Evolutionary conservation across 2,797 vertebrate genomes (phyloP).

Genomic region (Rhinatrema bivittatum): DNA sequence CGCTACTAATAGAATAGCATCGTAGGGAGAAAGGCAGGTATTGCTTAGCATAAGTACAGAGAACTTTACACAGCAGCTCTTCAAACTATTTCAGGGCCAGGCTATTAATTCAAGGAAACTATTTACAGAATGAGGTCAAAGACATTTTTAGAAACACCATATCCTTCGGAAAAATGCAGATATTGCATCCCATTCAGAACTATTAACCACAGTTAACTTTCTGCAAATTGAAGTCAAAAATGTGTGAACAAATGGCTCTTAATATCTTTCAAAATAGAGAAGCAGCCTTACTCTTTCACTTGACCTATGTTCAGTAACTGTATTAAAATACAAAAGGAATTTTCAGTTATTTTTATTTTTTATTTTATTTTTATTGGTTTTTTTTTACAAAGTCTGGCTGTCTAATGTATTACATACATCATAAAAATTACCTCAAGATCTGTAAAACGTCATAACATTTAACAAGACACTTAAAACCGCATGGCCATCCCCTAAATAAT

Average conservation of each 20-base stretch:
- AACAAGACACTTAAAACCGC: slow-evolving; percentile 37
- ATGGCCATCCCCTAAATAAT: slow-evolving; percentile 35
- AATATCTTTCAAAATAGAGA: slow-evolving; percentile 30
- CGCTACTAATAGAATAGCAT: slow-evolving; percentile 29
- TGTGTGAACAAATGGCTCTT: slow-evolving; percentile 20
- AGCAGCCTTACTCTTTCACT: slow-evolving; percentile 17
- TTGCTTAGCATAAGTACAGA: too few relatives aligned
- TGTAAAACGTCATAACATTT: slow-evolving; percentile 36
- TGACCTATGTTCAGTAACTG: slow-evolving; percentile 33
- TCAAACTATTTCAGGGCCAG: slow-evolving; percentile 15
- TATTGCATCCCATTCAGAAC: too few relatives aligned
- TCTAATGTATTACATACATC: slow-evolving; percentile 61
- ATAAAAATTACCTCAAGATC: slow-evolving; percentile 52
- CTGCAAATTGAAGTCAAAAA: slow-evolving; percentile 29
- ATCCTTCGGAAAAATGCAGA: too few relatives aligned
- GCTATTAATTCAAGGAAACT: slow-evolving; percentile 28
- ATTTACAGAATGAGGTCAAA: slow-evolving; percentile 6
- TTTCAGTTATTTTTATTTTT: too few relatives aligned
- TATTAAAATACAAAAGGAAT: slow-evolving; percentile 28
- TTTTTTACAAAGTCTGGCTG: too few relatives aligned
- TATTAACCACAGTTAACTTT: too few relatives aligned
- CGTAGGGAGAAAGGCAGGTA: too few relatives aligned
- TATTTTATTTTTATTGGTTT: too few relatives aligned
- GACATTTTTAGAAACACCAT: too few relatives aligned
- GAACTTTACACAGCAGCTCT: slow-evolving; percentile 24